Evolutionary conservation across 2,888 invertebrate species (phyloP), one percentile per base, ranked within the genome.

Genomic region (Drosophila bunnanda): DNA sequence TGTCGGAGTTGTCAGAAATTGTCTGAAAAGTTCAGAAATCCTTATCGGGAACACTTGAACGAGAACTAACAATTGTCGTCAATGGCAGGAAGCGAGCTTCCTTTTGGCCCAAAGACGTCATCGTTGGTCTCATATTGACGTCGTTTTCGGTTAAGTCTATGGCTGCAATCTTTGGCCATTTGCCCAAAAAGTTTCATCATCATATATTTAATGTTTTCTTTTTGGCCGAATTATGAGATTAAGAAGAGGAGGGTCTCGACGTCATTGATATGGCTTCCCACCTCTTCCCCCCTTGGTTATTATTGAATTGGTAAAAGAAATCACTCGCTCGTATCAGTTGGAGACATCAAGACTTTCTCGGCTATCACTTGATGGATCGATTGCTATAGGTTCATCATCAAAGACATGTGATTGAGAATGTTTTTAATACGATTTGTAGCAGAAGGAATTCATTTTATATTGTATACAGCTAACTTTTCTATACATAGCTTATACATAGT

Each of bases 11-110:
- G 50, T 52, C 50, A 34, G 32, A 34, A 50, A 30, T 28, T 52
- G 28, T 43, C 39, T 48, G 43, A 44, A 44, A 44, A 25, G 44
- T 44, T 44, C 4, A 9, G 28, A 46, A 46, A 46, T 36, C 43
- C 65, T 66, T 64, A 66, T 66, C 65, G 22, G 13, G 7, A 53
- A 4, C 64, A 62, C 64, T 65, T n/a, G 22, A 65, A n/a, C 25
- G 25, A 44, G n/a, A n/a, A 34, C 32, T 15, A 15, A 1, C 64
- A 50, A 65, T 65, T 65, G 64, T 62, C 64, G 64, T 64, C 64
- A 64, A 64, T 62, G 34, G 62, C 39, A 60, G 60, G 50, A 52
- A 38, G 61, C n/a, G 2, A 28, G 39, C 20, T 64, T n/a, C 12
- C 57, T 36, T 44, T 34, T 39, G 28, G 43, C n/a, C 28, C 57